Evolutionary conservation across 2,797 vertebrate genomes (phyloP).

Genomic region (Octomys mimax): DNA sequence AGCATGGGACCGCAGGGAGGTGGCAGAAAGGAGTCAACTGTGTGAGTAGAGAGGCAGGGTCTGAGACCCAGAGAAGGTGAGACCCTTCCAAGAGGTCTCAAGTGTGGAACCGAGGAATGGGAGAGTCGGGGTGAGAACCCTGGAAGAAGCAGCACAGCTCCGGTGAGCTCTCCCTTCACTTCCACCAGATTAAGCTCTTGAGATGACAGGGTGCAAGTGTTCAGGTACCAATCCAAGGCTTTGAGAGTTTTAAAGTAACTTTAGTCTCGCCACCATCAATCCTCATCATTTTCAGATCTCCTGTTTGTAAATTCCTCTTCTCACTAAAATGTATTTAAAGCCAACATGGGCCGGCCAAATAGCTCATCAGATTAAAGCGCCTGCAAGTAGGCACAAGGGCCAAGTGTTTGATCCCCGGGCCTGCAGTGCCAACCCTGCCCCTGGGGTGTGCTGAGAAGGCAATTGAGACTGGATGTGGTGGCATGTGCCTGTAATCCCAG

Average conservation of each 20-base stretch:
- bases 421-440: too few relatives aligned
- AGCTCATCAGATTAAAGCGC: too few relatives aligned
- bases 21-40: not conserved
- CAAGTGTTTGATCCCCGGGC: too few relatives aligned
- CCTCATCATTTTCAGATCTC: not conserved
- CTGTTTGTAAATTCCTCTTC: not conserved
- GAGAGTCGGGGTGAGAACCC: not conserved
- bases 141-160: not conserved
- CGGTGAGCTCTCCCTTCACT: too few relatives aligned
- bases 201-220: not conserved
- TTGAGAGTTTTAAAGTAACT: not conserved
- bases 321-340: not conserved
- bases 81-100: not conserved
- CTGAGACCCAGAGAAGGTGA: not conserved
- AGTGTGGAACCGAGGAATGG: not conserved
- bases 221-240: not conserved
- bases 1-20: not conserved
- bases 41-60: not conserved
- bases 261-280: not conserved
- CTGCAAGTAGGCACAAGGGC: too few relatives aligned
- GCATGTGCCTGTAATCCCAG: too few relatives aligned
- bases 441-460: too few relatives aligned
- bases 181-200: too few relatives aligned
- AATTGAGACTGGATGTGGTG: too few relatives aligned
- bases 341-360: not conserved